Conservation (phyloP, 2,113 vertebrate species). For the Octodon degus region DNA sequence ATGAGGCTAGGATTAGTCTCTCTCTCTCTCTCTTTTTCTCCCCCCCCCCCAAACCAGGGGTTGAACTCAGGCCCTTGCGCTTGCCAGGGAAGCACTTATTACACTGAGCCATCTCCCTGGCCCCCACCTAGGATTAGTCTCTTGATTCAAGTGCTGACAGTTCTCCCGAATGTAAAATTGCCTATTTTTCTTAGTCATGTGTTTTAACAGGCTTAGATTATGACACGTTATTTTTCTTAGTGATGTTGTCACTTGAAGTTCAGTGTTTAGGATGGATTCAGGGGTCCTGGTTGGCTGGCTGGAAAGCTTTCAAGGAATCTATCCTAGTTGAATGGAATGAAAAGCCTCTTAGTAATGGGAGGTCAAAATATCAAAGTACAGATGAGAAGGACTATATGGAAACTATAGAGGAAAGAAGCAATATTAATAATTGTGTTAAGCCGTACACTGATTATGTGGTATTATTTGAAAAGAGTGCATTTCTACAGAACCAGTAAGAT, state of each 20-base stretch:
- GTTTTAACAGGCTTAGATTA: conserved; percentile 6
- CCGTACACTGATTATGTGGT: neutral
- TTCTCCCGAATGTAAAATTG: conserved; percentile 9
- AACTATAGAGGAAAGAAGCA: neutral
- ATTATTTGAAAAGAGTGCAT: conserved; percentile 8
- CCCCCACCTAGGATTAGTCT: neutral
- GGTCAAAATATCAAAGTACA: neutral
- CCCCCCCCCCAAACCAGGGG: too few species aligned
- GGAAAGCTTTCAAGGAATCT: conserved; percentile 12
- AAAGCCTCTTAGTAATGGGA: neutral
- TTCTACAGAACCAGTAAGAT: conserved; percentile 27
- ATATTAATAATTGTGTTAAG: conserved; percentile 17
- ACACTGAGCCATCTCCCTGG: too few species aligned
- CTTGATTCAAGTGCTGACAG: conserved; percentile 44
- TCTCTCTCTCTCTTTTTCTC: too few species aligned
- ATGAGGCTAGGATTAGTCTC: too few species aligned
- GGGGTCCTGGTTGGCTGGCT: neutral
- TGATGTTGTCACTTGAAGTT: neutral
- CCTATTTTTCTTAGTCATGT: neutral
- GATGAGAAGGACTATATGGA: neutral
- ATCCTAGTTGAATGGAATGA: neutral
- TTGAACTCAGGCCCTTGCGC: too few species aligned
- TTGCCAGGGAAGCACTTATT: too few species aligned
- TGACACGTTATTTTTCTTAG: conserved; percentile 4
- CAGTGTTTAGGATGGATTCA: neutral